Base-by-base conservation (phyloP, 2,797 vertebrate genomes). In the Antennarius maculatus region DNA sequence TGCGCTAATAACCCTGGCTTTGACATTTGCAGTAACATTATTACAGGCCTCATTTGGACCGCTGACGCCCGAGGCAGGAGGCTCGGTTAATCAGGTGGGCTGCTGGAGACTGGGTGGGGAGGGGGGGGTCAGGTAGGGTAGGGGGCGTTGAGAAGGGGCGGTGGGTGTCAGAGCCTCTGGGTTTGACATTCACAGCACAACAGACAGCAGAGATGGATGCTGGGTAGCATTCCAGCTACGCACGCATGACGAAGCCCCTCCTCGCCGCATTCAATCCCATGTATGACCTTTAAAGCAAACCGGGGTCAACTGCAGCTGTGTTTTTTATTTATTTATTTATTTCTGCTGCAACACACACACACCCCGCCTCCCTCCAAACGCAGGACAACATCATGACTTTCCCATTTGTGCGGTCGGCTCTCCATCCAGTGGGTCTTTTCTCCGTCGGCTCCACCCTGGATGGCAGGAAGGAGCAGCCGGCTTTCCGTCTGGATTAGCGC, bases 21-120 rank as follows among this genome's bases (percentile, higher is more conserved):
- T 92, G 91, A 91, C 91, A 91, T 92, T 92, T 91, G 71, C 88
- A 83, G 80, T 89, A 90, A 90, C 84, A 86, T 86, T 88, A 90
- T 89, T 89, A 88, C 70, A 83, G 83, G 86, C 72, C 86, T 91
- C 85, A 90, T 90, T 91, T 88, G 74, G 83, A 87, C 80, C 71
- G 61, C 73, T 76, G 57, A 61, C 69, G 81, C 88, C 85, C 59
- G 55, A 69, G 84, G 89, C 85, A 60, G 72, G 77, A 84, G 59
- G 72, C 69, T 82, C 53, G 75, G 79, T 89, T 89, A 83, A 86
- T 89, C 88, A 91, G 89, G 90, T 90, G 84, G 83, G 74, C 71
- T 74, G 82, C 80, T 72, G 71, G 71, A 86, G 79, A 81, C 76
- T 66, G 66, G 53, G 31, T 2, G 31, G 31, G 31, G 31, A 23